phyloP scores from a whole-genome alignment of 2,113 vertebrate genomes.

The Oryzias melastigma region DNA sequence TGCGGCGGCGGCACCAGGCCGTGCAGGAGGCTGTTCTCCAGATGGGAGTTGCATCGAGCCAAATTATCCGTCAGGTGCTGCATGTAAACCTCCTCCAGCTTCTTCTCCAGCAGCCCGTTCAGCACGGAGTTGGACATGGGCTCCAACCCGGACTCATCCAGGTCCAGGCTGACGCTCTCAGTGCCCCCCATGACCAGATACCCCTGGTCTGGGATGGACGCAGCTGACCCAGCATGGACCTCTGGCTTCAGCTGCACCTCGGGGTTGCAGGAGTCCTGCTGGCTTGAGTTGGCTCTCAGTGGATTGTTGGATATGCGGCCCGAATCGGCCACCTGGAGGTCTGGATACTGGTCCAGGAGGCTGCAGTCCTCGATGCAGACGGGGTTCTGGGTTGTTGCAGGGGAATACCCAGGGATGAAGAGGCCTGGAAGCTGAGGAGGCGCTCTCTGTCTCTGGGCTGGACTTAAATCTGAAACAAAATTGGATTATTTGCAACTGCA shows the following conservation, averaged over 20 bases:
- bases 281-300: neutral
- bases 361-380: constrained; percentile 71
- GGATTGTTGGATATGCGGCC: constrained; percentile 34
- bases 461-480: neutral
- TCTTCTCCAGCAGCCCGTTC: constrained; percentile 85
- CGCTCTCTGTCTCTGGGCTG: constrained; percentile 11
- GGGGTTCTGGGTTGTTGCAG: constrained; percentile 45
- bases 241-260: neutral
- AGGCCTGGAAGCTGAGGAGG: constrained; percentile 46
- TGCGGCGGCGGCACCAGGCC: constrained; percentile 77
- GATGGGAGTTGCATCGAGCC: constrained; percentile 78
- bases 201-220: constrained; percentile 55
- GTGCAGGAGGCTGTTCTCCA: constrained; percentile 76
- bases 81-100: constrained; percentile 88
- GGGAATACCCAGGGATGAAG: constrained; percentile 59
- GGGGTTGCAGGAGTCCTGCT: constrained; percentile 1
- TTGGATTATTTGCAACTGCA: neutral
- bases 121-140: constrained; percentile 85
- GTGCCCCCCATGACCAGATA: constrained; percentile 79
- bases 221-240: neutral
- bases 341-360: constrained; percentile 83
- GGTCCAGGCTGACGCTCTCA: constrained; percentile 55
- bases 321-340: constrained; percentile 62
- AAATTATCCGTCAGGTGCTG: constrained; percentile 86
- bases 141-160: constrained; percentile 56